phyloP scores from a whole-genome alignment of 2,113 vertebrate species.

The Agapornis roseicollis region DNA sequence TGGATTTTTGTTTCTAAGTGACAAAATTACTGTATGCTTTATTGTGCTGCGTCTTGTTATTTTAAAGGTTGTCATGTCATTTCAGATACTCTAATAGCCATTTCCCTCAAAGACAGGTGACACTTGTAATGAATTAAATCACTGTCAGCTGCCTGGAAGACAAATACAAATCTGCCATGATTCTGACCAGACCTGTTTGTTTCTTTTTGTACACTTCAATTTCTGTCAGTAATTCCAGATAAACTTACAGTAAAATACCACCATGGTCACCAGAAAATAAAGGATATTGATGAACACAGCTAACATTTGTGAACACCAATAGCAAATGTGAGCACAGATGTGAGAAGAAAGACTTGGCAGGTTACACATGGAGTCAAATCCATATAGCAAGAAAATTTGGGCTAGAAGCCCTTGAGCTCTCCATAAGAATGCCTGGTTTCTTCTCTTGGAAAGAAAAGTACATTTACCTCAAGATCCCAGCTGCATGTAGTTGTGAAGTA shows the following conservation, averaged over 20 bases:
- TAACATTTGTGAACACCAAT: background rate
- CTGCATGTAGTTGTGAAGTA: background rate
- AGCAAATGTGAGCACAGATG: rapidly evolving
- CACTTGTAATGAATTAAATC: background rate
- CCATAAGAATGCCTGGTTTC: background rate
- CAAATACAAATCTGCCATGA: background rate
- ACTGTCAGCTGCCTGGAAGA: background rate
- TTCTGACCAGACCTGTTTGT: background rate
- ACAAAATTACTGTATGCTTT: background rate
- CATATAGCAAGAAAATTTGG: background rate
- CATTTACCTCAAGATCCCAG: background rate
- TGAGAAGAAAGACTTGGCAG: background rate
- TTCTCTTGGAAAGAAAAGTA: background rate
- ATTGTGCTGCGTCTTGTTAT: background rate
- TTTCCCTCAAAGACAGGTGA: background rate
- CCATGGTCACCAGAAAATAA: background rate
- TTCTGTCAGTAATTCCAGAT: background rate
- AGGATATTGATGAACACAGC: background rate
- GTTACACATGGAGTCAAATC: background rate
- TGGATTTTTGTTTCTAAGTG: background rate
- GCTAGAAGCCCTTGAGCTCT: background rate
- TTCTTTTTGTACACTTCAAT: background rate
- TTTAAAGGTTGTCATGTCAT: background rate
- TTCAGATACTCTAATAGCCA: background rate
- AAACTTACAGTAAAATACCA: background rate